A percentile compares a stretch with the other conserved stretches of the same genome.
These are phyloP conservation scores for Drosophila punjabiensis DNA, from an alignment of 1,140 invertebrate genomes.

Conservation along the genomic window DNA sequence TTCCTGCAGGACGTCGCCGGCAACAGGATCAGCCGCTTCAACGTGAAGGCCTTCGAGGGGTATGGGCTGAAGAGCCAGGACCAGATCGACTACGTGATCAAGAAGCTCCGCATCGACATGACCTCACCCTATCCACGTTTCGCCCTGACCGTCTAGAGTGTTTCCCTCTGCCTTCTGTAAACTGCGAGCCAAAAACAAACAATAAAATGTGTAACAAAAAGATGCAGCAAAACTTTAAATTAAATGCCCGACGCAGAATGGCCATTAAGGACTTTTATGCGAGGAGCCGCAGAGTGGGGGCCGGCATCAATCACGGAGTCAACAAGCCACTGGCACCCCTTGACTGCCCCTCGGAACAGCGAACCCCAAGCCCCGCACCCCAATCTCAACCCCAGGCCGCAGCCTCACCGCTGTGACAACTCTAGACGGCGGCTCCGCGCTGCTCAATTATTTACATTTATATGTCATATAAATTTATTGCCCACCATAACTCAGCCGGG, in stretches of 20 bases:
- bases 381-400: constrained; percentile 17
- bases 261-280: constrained; percentile 67
- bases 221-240: constrained; percentile 66
- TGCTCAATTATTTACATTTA: constrained; percentile 84
- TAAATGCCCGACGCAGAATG: constrained; percentile 67
- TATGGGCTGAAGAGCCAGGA: constrained; percentile 87
- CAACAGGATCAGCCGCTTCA: constrained; percentile 57
- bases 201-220: constrained; percentile 46
- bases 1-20: constrained; percentile 90
- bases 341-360: constrained; percentile 2
- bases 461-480: constrained; percentile 84
- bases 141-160: constrained; percentile 35
- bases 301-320: constrained; percentile 60
- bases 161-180: not conserved
- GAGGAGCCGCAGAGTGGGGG: constrained; percentile 29
- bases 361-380: not conserved
- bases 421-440: constrained; percentile 52
- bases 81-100: constrained; percentile 85
- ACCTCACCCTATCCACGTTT: constrained; percentile 37
- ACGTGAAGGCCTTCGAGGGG: constrained; percentile 86
- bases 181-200: constrained; percentile 14
- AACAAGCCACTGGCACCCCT: constrained; percentile 51
- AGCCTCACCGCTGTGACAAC: constrained; percentile 55
- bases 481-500: constrained; percentile 67
- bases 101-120: constrained; percentile 60